A percentile compares a stretch with the other conserved stretches of the same genome.
Conservation (phyloP, 2,888 invertebrate genomes). For the Thysanoteuthis rhombus region DNA sequence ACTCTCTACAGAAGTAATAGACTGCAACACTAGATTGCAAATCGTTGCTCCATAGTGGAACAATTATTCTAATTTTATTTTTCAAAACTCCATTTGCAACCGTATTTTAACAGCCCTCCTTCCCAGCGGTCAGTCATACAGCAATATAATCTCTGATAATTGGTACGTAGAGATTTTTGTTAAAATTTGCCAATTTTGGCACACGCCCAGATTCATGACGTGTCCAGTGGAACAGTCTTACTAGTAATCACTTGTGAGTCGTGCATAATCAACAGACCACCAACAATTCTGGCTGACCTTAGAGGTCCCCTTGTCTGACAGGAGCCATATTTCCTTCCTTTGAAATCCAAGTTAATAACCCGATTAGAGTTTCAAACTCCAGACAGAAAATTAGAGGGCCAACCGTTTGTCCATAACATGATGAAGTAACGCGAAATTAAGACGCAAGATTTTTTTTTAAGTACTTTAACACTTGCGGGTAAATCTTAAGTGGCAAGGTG, state of each 20-base stretch:
- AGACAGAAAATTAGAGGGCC: not conserved
- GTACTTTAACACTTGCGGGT: not conserved
- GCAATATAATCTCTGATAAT: not conserved
- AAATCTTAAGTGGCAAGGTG: not conserved
- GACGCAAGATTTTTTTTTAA: not conserved
- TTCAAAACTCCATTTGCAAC: too few relatives aligned
- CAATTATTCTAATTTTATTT: too few relatives aligned
- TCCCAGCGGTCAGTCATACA: too few relatives aligned
- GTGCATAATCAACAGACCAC: not conserved
- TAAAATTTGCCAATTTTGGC: not conserved
- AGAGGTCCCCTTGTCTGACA: not conserved
- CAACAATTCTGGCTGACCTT: not conserved
- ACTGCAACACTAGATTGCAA: too few relatives aligned
- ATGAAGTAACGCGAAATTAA: not conserved
- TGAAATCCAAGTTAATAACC: not conserved
- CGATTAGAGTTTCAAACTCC: not conserved
- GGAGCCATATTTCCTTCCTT: not conserved
- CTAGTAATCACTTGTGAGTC: not conserved
- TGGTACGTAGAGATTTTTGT: not conserved
- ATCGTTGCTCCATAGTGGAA: too few relatives aligned
- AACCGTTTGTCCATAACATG: not conserved
- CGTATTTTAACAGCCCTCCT: too few relatives aligned
- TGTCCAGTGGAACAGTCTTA: not conserved
- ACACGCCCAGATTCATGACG: not conserved
- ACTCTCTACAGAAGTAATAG: too few relatives aligned